Percentiles rank a stretch among this genome's conserved stretches.
Conservation (phyloP, 2,888 invertebrate species). For the Thymelicus lineola region DNA sequence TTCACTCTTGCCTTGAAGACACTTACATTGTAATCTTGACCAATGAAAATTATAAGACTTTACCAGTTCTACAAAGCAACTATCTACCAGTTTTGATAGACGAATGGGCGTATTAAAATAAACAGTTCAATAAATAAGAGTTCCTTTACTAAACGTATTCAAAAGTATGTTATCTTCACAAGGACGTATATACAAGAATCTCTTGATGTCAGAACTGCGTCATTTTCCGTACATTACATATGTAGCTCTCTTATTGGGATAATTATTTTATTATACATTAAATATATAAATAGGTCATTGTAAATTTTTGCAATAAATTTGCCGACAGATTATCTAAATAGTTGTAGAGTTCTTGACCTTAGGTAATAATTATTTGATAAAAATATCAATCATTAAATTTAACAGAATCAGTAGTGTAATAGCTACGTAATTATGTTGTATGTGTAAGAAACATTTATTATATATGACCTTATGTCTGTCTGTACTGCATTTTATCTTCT, state of each 20-base stretch:
- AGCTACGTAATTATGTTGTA: too few species aligned
- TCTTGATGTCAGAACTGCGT: conserved; percentile 4
- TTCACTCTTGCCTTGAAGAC: too few species aligned
- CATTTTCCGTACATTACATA: conserved; percentile 10
- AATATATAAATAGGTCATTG: conserved; percentile 24
- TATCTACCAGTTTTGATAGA: too few species aligned
- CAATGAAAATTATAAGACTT: too few species aligned
- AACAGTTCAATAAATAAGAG: too few species aligned
- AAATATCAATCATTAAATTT: neutral
- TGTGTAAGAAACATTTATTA: too few species aligned
- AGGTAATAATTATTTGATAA: conserved; percentile 25
- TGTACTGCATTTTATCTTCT: too few species aligned
- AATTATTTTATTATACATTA: conserved; percentile 1
- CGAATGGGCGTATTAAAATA: too few species aligned
- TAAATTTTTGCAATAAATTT: conserved; percentile 15
- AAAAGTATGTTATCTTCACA: neutral
- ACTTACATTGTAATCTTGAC: too few species aligned
- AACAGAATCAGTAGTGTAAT: neutral
- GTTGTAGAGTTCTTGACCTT: conserved; percentile 25
- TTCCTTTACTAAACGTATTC: too few species aligned
- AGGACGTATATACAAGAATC: neutral
- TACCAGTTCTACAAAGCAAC: too few species aligned
- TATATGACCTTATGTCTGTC: too few species aligned
- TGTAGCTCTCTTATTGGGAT: neutral
- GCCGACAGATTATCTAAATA: conserved; percentile 24